Evolutionary conservation across 37 sponge, comb jelly and placozoan species (phyloP), one percentile per base, ranked within the genome.

Genomic region (Crambe crambe): DNA sequence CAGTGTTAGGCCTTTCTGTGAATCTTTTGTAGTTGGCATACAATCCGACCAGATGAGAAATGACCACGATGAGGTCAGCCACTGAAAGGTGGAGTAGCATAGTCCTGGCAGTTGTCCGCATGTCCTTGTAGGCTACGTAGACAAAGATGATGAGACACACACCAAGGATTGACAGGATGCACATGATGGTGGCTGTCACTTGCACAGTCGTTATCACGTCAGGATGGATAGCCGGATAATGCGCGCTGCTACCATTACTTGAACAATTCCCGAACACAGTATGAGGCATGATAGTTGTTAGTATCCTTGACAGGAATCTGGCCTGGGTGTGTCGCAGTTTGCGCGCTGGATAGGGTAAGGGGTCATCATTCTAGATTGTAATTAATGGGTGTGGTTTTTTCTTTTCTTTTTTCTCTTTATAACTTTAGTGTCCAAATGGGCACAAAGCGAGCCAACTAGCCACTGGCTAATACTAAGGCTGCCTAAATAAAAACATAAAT

Each of bases 71-170:
- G 6, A 89, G 43, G 77, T 89, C 90, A 26, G 85, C 85, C 8
- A 80, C 37, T 20, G 85, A 85, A 37, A 89, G 85, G 64, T 80
- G 72, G 57, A 89, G 74, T 0, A 89, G 72, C 15, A 85, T 42
- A 25, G 70, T 69, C 25, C 90, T 73, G 0, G 80, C 81, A 2
- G 44, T 59, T 29, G 85, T 89, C 22, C 90, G 80, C 6, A 89
- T 39, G 36, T 89, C 73, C 34, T 66, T 57, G 77, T 79, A 89
- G 21, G 76, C 74, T 1, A 76, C 31, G 77, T 67, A 89, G 43
- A 86, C 84, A 23, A 89, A 32, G 2, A 89, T 89, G 72, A 89
- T 85, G 39, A 89, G 69, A 44, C 38, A 9, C 1, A 84, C 54
- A 0, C 90, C 90, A 20, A 58, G 36, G 31, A 80, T 70, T 9